These are phyloP conservation scores for Lacerta viridis DNA, from an alignment of 2,797 vertebrate genomes.

Conservation along the genomic window DNA sequence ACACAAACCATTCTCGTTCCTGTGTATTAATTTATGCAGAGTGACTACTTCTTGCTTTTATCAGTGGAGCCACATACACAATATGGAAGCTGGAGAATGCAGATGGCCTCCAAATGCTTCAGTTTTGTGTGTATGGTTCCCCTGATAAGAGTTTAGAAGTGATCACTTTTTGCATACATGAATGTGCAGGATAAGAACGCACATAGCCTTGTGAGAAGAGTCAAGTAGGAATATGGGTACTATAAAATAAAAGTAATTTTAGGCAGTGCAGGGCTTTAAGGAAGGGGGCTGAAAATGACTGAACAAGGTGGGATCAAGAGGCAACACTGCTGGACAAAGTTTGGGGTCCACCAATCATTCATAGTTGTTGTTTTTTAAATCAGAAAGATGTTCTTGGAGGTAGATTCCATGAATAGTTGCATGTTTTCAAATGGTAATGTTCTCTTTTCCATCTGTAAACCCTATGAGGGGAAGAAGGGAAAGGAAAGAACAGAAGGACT, in stretches of 20 bases:
- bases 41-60: not conserved
- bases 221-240: not conserved
- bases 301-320: not conserved
- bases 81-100: slow-evolving; percentile 1
- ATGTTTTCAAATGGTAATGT: not conserved
- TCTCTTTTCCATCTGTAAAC: not conserved
- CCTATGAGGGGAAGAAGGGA: not conserved
- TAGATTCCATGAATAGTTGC: not conserved
- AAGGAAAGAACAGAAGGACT: not conserved
- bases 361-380: not conserved
- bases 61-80: not conserved
- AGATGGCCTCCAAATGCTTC: slow-evolving; percentile 3
- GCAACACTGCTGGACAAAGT: not conserved
- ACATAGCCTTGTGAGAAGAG: not conserved
- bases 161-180: slow-evolving; percentile 25
- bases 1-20: not conserved
- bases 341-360: not conserved
- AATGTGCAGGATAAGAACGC: not conserved
- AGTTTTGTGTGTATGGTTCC: not conserved
- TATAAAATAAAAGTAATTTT: not conserved
- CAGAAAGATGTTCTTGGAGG: not conserved
- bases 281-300: not conserved
- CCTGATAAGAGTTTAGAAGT: slow-evolving; percentile 7
- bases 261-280: not conserved
- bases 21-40: slow-evolving; percentile 2